A percentile compares a stretch with the other conserved stretches of the same genome.
These are phyloP conservation scores for Drosophila ezoana DNA, from an alignment of 2,888 invertebrate genomes.

Conservation along the genomic window DNA sequence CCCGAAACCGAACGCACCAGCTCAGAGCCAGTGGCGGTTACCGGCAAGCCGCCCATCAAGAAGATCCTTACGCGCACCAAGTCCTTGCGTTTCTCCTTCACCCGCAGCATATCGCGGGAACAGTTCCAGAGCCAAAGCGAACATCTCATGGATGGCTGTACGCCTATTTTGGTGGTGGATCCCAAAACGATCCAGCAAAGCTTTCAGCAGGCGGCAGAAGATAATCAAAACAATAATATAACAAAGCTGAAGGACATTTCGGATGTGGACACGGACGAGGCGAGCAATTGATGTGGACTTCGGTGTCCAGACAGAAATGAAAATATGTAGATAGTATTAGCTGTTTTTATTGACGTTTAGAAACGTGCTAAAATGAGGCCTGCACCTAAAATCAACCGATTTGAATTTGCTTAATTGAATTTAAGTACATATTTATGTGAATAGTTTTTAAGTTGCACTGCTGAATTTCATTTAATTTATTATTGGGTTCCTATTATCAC, in stretches of 20 bases:
- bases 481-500: slow-evolving; percentile 54
- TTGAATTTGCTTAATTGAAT: slow-evolving; percentile 46
- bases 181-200: slow-evolving; percentile 81
- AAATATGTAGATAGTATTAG: slow-evolving; percentile 59
- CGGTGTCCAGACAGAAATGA: background rate
- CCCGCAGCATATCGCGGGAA: slow-evolving; percentile 85
- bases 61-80: slow-evolving; percentile 84
- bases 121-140: slow-evolving; percentile 84
- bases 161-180: slow-evolving; percentile 84
- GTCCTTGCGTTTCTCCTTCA: slow-evolving; percentile 85
- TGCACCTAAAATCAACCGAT: slow-evolving; percentile 48
- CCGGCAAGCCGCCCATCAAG: slow-evolving; percentile 82
- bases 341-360: slow-evolving; percentile 20
- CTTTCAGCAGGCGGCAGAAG: slow-evolving; percentile 81
- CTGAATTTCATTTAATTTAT: slow-evolving; percentile 59
- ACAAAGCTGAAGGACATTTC: slow-evolving; percentile 80
- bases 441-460: slow-evolving; percentile 59
- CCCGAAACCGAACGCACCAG: slow-evolving; percentile 79
- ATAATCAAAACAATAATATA: slow-evolving; percentile 50
- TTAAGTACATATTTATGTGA: slow-evolving; percentile 52
- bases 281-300: slow-evolving; percentile 78
- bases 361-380: slow-evolving; percentile 69
- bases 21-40: slow-evolving; percentile 69
- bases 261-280: slow-evolving; percentile 84
- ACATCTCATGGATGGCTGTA: slow-evolving; percentile 84